Base-by-base conservation (phyloP, 2,113 vertebrate species). In the Malurus cyaneus region DNA sequence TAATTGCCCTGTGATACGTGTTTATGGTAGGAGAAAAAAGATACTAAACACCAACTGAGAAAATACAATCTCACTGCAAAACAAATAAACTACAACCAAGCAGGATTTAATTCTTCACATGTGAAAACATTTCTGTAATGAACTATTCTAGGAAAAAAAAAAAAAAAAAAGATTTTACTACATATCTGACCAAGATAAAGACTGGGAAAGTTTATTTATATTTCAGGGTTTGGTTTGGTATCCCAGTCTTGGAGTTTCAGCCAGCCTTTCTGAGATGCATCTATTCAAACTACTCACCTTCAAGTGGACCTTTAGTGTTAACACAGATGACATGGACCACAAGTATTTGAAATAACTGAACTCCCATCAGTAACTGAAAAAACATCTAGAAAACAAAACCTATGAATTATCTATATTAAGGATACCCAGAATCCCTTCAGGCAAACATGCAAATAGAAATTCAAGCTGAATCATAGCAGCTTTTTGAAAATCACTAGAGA, bases 401-500 rank as follows among this genome's bases (percentile, higher is more conserved):
- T 62, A 70, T 81, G 57, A 76, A 59, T 91, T 53, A 56, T 69
- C 34, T 83, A 8, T 36, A 86, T 60, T 66, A 89, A 47, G 17
- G 50, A 32, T 79, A 87, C 11, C 47, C 60, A 76, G 56, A 89
- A 82, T 6, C 19, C 32, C 65, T 72, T 50, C 2, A 8, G 31
- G n/a, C 54, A 89, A 92, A 91, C 29, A 91, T 73, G 32, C 31
- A 91, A 94, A 80, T 47, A 73, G 17, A 88, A 50, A 49, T 39
- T 59, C 24, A 74, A 77, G 46, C 36, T 77, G 59, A 92, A 92
- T 92, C 70, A 82, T 70, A 77, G 7, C 17, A 62, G 26, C 13
- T 84, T 91, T 92, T 88, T 79, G 28, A 94, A 89, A 80, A 85
- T 77, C 71, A 47, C 20, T 93, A 89, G 64, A 76, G 62, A 86